A percentile compares a stretch with the other conserved stretches of the same genome.
These are phyloP conservation scores for Tonatia bakeri DNA, from an alignment of 2,113 vertebrate species.

Conservation along the genomic window DNA sequence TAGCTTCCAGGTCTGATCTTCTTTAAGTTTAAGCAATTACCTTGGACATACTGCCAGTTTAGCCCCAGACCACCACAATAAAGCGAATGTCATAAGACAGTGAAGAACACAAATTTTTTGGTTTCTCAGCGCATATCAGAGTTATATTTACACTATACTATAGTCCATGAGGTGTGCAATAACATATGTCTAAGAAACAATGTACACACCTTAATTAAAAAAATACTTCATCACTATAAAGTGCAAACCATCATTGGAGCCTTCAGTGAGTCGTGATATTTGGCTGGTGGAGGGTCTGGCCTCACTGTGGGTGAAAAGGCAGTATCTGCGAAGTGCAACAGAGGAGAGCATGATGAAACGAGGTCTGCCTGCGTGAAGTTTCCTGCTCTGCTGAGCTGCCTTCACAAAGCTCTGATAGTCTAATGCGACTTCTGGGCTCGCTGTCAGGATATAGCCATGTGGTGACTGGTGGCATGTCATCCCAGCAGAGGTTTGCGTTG, in stretches of 20 bases:
- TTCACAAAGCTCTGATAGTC: not conserved
- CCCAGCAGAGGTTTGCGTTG: not conserved
- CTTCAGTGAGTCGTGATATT: not conserved
- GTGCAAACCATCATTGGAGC: not conserved
- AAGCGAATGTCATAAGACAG: not conserved
- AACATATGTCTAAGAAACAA: not conserved
- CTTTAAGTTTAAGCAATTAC: not conserved
- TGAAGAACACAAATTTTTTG: not conserved
- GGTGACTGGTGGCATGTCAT: not conserved
- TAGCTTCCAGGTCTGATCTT: not conserved
- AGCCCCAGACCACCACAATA: no score
- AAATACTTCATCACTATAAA: not conserved
- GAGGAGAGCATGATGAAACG: not conserved
- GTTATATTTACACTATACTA: not conserved
- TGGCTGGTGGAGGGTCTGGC: not conserved
- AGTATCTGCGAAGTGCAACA: not conserved
- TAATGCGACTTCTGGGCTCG: not conserved
- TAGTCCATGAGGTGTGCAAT: not conserved
- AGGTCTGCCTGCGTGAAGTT: not conserved
- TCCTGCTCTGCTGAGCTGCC: not conserved
- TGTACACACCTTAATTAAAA: not conserved
- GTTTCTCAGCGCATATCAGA: not conserved
- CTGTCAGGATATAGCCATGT: no score
- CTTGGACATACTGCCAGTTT: not conserved
- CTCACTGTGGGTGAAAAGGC: not conserved